phyloP scores from a whole-genome alignment of 1,140 invertebrate genomes.

The Cyclina sinensis region DNA sequence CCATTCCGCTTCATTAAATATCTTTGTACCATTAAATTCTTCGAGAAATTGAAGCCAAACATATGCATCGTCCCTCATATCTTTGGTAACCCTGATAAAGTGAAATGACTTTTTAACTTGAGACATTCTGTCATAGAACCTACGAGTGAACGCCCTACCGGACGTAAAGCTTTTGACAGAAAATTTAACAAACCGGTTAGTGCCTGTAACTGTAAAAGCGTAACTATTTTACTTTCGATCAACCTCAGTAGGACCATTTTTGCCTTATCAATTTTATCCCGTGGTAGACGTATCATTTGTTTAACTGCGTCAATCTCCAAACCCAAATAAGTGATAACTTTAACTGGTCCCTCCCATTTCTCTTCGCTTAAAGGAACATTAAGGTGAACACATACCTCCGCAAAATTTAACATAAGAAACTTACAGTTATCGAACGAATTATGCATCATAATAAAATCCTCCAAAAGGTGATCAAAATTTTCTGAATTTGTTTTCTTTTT shows the following conservation, averaged over 20 bases:
- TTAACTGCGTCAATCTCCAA: not conserved
- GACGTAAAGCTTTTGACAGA: not conserved
- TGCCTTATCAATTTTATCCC: conserved; percentile 4
- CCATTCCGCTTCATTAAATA: conserved; percentile 40
- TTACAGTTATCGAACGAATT: not conserved
- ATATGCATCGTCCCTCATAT: not conserved
- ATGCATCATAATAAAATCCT: not conserved
- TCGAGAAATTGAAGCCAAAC: conserved; percentile 32
- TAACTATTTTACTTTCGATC: conserved; percentile 12
- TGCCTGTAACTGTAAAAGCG: not conserved
- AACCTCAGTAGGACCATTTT: not conserved
- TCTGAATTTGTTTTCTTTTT: not conserved
- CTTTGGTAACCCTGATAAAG: conserved; percentile 34
- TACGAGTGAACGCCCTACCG: not conserved
- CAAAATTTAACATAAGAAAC: not conserved
- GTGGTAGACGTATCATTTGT: not conserved
- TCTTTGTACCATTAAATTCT: conserved; percentile 44
- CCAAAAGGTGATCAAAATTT: not conserved
- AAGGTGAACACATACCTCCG: not conserved
- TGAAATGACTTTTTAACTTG: conserved; percentile 20
- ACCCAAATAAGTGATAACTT: not conserved
- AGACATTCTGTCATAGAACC: conserved; percentile 56
- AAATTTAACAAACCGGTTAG: not conserved
- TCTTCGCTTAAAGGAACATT: not conserved
- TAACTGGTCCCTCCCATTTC: not conserved